Percentiles rank a stretch among this genome's conserved stretches.
Conservation (phyloP, 2,888 invertebrate species). For the Mechanitis mazaeus region DNA sequence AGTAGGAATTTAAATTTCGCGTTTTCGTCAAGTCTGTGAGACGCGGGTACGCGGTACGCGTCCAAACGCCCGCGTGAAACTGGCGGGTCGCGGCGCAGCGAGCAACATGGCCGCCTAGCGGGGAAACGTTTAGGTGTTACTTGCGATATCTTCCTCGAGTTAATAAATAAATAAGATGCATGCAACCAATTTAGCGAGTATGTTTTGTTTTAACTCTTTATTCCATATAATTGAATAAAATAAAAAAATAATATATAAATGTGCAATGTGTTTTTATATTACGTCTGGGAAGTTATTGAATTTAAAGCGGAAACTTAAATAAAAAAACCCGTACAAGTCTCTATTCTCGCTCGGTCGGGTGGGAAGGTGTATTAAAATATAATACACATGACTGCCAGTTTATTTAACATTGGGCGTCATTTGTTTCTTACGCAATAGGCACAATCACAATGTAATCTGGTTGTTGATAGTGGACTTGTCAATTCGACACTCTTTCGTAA, state of each 20-base stretch:
- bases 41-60: constrained; percentile 46
- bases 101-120: constrained; percentile 60
- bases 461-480: constrained; percentile 18
- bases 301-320: constrained; percentile 17
- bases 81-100: constrained; percentile 52
- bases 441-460: constrained; percentile 28
- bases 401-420: constrained; percentile 15
- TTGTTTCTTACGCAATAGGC: constrained; percentile 21
- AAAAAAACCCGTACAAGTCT: constrained; percentile 9
- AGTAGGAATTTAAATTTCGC: constrained; percentile 40
- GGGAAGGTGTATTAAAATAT: background rate
- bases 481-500: background rate
- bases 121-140: constrained; percentile 62
- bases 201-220: constrained; percentile 7
- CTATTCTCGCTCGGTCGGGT: background rate
- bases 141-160: constrained; percentile 58
- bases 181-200: constrained; percentile 26
- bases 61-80: constrained; percentile 66
- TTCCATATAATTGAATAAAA: background rate
- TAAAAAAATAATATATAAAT: background rate
- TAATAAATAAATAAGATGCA: constrained; percentile 69
- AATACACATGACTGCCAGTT: background rate
- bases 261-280: background rate
- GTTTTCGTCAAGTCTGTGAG: constrained; percentile 34
- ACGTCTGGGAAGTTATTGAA: constrained; percentile 26